Conservation (phyloP, 2,797 vertebrate species). For the Typhlichthys eigenmanni region DNA sequence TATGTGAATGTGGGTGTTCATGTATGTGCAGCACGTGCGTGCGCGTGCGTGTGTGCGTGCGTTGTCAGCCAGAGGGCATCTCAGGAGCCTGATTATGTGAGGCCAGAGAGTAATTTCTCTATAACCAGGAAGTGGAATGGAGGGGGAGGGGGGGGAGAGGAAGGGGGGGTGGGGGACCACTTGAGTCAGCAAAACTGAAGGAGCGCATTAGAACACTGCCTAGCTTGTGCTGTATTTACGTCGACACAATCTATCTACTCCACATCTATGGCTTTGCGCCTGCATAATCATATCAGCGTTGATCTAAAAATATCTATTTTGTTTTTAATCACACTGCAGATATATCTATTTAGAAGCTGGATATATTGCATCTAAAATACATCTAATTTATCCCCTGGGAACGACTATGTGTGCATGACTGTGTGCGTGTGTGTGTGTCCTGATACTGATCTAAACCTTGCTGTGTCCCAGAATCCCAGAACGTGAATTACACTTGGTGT, state of each 20-base stretch:
- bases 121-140: constrained; percentile 28
- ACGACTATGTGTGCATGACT: no score
- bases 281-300: constrained; percentile 63
- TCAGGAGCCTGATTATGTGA: constrained; percentile 35
- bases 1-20: neutral
- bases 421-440: constrained; percentile 9
- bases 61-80: constrained; percentile 13
- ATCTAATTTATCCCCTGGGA: no score
- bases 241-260: constrained; percentile 44
- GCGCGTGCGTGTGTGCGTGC: neutral
- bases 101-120: constrained; percentile 39
- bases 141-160: neutral
- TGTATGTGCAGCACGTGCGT: neutral
- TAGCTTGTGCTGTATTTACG: constrained; percentile 34
- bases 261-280: constrained; percentile 45
- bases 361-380: no score
- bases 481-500: constrained; percentile 44
- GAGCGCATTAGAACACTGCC: constrained; percentile 17
- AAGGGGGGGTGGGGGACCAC: neutral
- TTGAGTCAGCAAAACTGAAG: constrained; percentile 45
- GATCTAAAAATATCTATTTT: constrained; percentile 46
- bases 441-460: constrained; percentile 52
- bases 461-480: constrained; percentile 32
- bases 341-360: no score
- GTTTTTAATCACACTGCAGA: no score